Percentiles rank a stretch among this genome's conserved stretches.
These are phyloP conservation scores for Aphelinus certus DNA, from an alignment of 1,140 invertebrate species.

Conservation along the genomic window DNA sequence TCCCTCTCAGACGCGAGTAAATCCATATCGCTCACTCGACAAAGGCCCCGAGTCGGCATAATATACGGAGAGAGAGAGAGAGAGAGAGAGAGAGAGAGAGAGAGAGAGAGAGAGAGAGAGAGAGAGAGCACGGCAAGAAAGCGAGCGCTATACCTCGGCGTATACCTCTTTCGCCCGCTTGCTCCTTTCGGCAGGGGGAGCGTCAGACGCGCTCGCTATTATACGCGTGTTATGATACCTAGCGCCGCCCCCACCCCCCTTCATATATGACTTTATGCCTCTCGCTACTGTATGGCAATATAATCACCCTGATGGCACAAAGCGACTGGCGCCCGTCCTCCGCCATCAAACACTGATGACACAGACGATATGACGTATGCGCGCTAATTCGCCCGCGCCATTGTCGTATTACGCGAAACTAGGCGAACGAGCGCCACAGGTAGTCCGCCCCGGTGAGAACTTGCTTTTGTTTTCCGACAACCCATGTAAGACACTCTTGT, in stretches of 20 bases:
- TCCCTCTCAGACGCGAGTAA: no score
- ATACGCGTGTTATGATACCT: slow-evolving; percentile 47
- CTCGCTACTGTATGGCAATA: slow-evolving; percentile 56
- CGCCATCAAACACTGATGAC: not conserved
- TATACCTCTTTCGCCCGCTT: no score
- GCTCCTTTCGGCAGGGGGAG: not conserved
- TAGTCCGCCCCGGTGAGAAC: slow-evolving; percentile 2
- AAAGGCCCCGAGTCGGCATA: not conserved
- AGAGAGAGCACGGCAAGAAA: no score
- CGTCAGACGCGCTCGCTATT: slow-evolving; percentile 34
- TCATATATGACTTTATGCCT: slow-evolving; percentile 55
- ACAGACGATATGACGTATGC: not conserved
- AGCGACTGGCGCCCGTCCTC: not conserved
- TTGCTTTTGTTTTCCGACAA: slow-evolving; percentile 3
- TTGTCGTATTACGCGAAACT: slow-evolving; percentile 57
- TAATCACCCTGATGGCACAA: slow-evolving; percentile 63
- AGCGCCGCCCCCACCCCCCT: slow-evolving; percentile 39
- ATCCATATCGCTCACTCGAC: not conserved
- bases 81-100: no score
- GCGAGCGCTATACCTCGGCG: no score
- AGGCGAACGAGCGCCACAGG: slow-evolving; percentile 51
- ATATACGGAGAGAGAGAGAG: no score
- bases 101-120: no score
- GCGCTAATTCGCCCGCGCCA: slow-evolving; percentile 58
- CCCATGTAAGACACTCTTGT: no score